phyloP scores from a whole-genome alignment of 2,797 vertebrate species.

The Gymnocypris eckloni region DNA sequence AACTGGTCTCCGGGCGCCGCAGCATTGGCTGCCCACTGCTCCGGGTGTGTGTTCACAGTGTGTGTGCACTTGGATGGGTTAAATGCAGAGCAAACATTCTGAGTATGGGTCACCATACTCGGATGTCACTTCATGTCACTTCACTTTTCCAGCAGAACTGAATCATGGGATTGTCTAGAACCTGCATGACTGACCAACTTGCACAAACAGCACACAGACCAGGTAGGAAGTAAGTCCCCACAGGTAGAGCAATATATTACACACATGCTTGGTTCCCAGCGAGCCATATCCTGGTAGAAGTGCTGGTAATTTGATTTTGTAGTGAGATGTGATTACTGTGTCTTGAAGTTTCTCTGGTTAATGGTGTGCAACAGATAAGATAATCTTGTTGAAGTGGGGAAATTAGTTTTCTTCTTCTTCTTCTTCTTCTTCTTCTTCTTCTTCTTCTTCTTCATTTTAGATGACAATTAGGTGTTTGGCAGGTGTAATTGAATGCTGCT shows the following conservation, averaged over 20 bases:
- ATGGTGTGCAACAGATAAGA: constrained; percentile 46
- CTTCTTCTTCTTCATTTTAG: background rate
- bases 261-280: constrained; percentile 41
- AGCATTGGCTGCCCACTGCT: too few relatives aligned
- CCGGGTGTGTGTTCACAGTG: too few relatives aligned
- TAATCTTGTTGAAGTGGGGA: constrained; percentile 43
- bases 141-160: constrained; percentile 2
- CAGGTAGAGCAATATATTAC: constrained; percentile 44
- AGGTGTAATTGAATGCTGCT: constrained; percentile 25
- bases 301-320: constrained; percentile 51
- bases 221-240: constrained; percentile 42
- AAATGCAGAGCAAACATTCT: too few relatives aligned
- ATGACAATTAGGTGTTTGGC: constrained; percentile 21
- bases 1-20: too few relatives aligned
- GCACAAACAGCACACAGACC: constrained; percentile 6
- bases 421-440: too few relatives aligned
- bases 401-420: constrained; percentile 5
- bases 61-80: too few relatives aligned
- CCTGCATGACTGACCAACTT: constrained; percentile 27
- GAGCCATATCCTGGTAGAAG: constrained; percentile 46
- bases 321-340: constrained; percentile 33
- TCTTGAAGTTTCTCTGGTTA: constrained; percentile 35
- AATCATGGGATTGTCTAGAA: constrained; percentile 32
- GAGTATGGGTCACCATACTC: too few relatives aligned
- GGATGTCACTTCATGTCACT: too few relatives aligned